Base-by-base conservation (phyloP, 2,797 vertebrate genomes). In the Parauchenoglanis ngamensis region DNA sequence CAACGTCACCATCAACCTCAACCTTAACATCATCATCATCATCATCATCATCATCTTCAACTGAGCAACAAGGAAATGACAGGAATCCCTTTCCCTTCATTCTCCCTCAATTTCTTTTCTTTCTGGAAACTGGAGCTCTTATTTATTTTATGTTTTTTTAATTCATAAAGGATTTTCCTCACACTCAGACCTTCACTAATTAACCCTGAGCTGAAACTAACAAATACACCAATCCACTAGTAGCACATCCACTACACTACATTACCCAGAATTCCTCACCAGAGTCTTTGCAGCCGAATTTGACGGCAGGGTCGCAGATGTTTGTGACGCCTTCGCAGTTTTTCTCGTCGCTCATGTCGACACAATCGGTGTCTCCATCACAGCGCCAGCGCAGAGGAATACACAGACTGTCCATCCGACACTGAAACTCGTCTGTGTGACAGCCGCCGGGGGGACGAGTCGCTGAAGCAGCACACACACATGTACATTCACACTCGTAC, bases 341-440 rank as follows among this genome's bases (percentile, higher is more conserved):
- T 93, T 99, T 98, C 95, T 99, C 98, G 0, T 99, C 98, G 0
- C 98, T 99, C 89, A 98, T 96, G 93, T 99, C 98, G 96, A 99
- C 98, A 93, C 98, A 99, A 93, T 99, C 98, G 0, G 98, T 98
- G 95, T 99, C 98, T 0, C 98, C 98, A 0, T 99, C 98, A 0
- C 98, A 99, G 88, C 96, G 97, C 98, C 98, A 99, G 77, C 98
- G 97, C 93, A 96, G 94, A 54, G 98, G 98, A 93, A 99, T 99
- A 94, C 98, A 99, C 52, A 98, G 95, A 4, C 97, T 96, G 0
- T 99, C 98, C 94, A 98, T 96, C 0, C 96, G 95, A 91, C 98
- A 99, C 96, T 99, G 98, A 91, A 99, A 99, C 92, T 99, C 98
- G 0, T 99, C 98, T 0, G 94, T 95, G 87, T 99, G 98, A 94